These are phyloP conservation scores for Diadophis punctatus DNA, from an alignment of 2,113 vertebrate genomes.

Conservation along the genomic window DNA sequence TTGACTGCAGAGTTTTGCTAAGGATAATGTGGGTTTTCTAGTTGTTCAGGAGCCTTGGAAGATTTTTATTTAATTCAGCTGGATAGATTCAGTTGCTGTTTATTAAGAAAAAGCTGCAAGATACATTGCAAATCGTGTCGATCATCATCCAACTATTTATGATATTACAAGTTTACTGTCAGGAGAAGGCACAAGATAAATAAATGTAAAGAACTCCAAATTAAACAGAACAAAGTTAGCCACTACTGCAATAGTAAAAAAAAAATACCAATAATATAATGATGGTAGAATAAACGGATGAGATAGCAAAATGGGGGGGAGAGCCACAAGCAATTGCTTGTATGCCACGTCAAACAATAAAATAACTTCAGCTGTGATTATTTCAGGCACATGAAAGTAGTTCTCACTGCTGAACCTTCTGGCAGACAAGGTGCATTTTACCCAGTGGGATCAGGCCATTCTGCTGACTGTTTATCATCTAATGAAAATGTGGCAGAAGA, in stretches of 20 bases:
- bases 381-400: background rate
- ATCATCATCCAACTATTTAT: background rate
- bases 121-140: background rate
- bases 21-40: background rate
- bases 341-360: background rate
- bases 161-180: background rate
- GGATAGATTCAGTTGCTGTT: background rate
- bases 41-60: background rate
- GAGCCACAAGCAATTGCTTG: background rate
- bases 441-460: background rate
- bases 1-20: background rate
- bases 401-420: background rate
- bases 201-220: background rate
- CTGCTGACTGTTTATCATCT: background rate
- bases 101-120: background rate
- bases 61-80: background rate
- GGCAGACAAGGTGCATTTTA: background rate
- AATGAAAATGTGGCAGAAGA: background rate
- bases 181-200: background rate
- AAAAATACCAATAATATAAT: rapidly evolving
- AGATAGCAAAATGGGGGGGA: background rate
- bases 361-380: background rate
- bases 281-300: background rate
- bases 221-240: background rate
- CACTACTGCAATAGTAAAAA: rapidly evolving